Evolutionary conservation across 2,113 vertebrate species (phyloP), one percentile per base, ranked within the genome.

Genomic region (Alectura lathami): DNA sequence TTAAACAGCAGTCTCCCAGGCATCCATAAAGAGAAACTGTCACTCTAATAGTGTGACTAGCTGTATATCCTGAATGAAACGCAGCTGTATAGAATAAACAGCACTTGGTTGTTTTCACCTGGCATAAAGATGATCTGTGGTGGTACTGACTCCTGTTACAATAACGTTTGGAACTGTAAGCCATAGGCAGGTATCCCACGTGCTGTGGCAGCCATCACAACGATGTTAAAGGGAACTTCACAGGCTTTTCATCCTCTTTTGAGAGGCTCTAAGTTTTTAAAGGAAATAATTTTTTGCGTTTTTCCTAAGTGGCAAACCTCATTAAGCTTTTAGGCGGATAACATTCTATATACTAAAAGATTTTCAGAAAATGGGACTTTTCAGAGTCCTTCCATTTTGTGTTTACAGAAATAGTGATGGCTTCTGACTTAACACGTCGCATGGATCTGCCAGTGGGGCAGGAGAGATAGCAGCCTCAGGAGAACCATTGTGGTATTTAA

Each of bases 1-100:
- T 95, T 93, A 95, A 95, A 74, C 43, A 94, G 56, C 59, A 72
- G 11, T 88, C 47, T 94, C 64, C 60, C 26, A 91, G 60, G 89
- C 72, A 94, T 67, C 83, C 68, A 40, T 83, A 74, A 86, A 66
- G 74, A 87, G 75, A 89, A 91, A 54, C 4, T 56, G 45, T 74
- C 85, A 72, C 51, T 83, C 38, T 82, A n/a, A 81, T 78, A 83
- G 67, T 70, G 51, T 81, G 54, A 34, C 47, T 60, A 36, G 30
- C 82, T 89, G 20, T 76, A 47, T 66, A 66, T 88, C 47, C 87
- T 75, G 83, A 68, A 51, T 77, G 68, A 90, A 86, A 56, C 64
- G 87, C 45, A 95, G 70, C 90, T 93, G 29, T 53, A 29, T 66
- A 81, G 51, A 90, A 90, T 63, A 90, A 93, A 83, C 74, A 81